Conservation (phyloP, 2,797 vertebrate genomes). For the Microcaecilia unicolor region DNA sequence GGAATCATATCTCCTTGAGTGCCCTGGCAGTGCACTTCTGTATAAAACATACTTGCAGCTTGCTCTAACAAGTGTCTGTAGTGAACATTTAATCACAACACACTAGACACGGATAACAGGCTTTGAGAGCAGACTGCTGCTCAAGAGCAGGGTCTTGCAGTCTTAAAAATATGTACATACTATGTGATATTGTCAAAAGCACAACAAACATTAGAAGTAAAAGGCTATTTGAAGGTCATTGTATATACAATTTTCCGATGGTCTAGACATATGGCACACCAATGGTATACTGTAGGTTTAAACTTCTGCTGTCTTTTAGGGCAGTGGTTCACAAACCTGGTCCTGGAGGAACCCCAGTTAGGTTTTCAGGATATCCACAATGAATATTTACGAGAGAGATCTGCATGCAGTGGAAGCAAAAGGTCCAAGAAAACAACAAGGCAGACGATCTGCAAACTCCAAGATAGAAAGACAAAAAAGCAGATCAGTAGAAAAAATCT, state of each 20-base stretch:
- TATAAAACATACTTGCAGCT: no score
- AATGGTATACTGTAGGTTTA: slow-evolving; percentile 6
- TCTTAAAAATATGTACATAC: slow-evolving; percentile 26
- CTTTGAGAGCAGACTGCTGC: slow-evolving; percentile 23
- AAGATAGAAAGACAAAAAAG: no score
- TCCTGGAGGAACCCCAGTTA: no score
- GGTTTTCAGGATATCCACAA: no score
- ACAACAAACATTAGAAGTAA: slow-evolving; percentile 36
- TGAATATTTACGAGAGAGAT: no score
- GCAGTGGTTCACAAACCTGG: no score
- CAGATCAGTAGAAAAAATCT: no score
- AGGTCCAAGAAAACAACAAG: no score
- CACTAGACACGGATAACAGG: slow-evolving; percentile 34
- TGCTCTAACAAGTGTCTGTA: not conserved
- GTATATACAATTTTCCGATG: slow-evolving; percentile 16
- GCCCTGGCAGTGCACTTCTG: no score
- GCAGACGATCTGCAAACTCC: no score
- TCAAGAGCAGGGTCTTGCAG: slow-evolving; percentile 13
- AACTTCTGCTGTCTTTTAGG: slow-evolving; percentile 1
- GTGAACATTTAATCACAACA: slow-evolving; percentile 14
- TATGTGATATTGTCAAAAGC: slow-evolving; percentile 15
- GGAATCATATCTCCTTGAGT: no score
- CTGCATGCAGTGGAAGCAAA: no score
- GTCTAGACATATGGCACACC: slow-evolving; percentile 12
- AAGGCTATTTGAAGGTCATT: slow-evolving; percentile 15